Base-by-base conservation (phyloP, 2,888 invertebrate genomes). In the Xestia xanthographa region DNA sequence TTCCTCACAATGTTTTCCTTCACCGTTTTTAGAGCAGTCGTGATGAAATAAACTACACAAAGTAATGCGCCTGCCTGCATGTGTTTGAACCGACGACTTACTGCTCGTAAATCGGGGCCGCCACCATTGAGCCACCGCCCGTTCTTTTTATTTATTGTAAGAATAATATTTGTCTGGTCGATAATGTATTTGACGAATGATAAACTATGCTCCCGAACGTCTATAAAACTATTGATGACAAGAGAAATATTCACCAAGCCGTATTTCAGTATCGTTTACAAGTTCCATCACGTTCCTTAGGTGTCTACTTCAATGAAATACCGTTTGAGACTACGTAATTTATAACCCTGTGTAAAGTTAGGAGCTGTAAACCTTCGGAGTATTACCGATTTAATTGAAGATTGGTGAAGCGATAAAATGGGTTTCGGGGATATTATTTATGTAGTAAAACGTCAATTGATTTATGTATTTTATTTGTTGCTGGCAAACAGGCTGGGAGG, bases 291-390 rank as follows among this genome's bases (percentile, higher is more conserved):
- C 82, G 82, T 80, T 70, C 38, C 45, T 43, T 60, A 65, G 81
- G 76, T 72, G 76, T 82, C 76, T 72, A 71, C 34, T 84, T 68
- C 85, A 82, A 82, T 82, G 85, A 82, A 84, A 76, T 85, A 82
- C 85, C 62, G 85, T 72, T 84, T 84, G 72, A 66, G 82, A 82
- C 76, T 82, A 66, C 81, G 66, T 84, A 82, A 84, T 82, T 80
- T 82, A 80, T 72, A 76, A 75, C 76, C 69, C 67, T 65, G 66
- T 17, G 34, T 60, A 67, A 72, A 75, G 53, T 82, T 77, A 45
- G 56, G 63, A 60, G 67, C 63, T 41, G 69, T 72, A 77, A 70
- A 68, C 71, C 77, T 34, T 77, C 26, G 22, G 48, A 53, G 53
- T 80, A 72, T 81, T 81, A 67, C 66, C 22, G 67, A 69, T 71